Evolutionary conservation across 2,113 vertebrate genomes (phyloP).

Genomic region (Dasyprocta punctata): DNA sequence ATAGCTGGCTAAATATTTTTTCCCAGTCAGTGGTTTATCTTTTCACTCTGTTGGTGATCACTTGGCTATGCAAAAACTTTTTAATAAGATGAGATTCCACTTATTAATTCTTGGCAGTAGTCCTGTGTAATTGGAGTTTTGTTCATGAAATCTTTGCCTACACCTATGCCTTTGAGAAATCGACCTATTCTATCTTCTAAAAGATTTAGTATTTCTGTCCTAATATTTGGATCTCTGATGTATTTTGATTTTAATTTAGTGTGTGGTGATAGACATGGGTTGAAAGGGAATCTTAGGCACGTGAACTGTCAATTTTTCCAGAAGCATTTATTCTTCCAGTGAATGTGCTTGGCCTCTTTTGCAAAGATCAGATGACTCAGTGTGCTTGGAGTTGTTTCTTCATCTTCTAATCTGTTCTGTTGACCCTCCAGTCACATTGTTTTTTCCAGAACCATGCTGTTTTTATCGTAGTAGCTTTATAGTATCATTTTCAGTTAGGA

Average conservation of each 20-base stretch:
- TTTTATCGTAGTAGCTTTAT: background rate
- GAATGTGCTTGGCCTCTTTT: background rate
- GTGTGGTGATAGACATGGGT: background rate
- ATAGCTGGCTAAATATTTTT: background rate
- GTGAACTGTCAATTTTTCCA: background rate
- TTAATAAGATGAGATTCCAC: background rate
- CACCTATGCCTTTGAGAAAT: background rate
- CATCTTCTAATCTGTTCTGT: background rate
- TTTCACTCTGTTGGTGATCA: background rate
- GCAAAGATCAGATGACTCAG: background rate
- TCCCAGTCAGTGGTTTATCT: background rate
- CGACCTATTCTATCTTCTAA: background rate
- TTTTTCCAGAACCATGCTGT: background rate
- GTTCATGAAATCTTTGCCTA: background rate
- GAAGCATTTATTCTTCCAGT: background rate
- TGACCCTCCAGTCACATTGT: background rate
- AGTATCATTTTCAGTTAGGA: background rate
- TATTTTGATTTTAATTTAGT: background rate
- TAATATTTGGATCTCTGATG: background rate
- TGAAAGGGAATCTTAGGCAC: background rate
- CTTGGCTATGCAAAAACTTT: background rate
- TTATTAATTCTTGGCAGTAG: background rate
- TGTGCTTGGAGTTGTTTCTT: background rate
- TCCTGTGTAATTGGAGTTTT: background rate
- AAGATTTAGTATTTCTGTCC: background rate